phyloP scores from a whole-genome alignment of 2,797 vertebrate genomes.

The Coccyzus lansbergi region DNA sequence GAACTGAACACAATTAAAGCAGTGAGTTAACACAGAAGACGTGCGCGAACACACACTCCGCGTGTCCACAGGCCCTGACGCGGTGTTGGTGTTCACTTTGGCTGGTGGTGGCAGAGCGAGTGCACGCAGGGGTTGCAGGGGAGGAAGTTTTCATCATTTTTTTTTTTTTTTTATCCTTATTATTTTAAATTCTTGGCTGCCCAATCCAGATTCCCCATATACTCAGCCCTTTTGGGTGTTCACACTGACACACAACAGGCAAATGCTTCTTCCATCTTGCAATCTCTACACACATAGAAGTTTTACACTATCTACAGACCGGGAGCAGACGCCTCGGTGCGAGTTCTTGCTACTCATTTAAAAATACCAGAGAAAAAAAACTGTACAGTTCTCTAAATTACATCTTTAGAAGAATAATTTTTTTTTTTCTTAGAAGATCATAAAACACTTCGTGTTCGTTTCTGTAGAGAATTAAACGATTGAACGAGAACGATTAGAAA shows the following conservation, averaged over 20 bases:
- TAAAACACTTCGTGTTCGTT: conserved; percentile 15
- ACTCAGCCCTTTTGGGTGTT: neutral
- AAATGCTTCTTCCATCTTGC: neutral
- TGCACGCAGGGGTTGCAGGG: neutral
- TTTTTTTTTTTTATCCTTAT: no score
- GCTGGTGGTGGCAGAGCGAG: neutral
- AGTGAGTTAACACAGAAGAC: neutral
- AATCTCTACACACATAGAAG: neutral
- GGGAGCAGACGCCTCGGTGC: neutral
- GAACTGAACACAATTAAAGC: neutral
- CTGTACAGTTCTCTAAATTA: conserved; percentile 54
- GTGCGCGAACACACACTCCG: neutral
- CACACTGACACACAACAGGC: neutral
- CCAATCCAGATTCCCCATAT: neutral
- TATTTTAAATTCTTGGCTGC: neutral
- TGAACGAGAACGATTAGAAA: neutral
- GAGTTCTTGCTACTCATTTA: conserved; percentile 8
- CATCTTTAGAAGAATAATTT: conserved; percentile 32
- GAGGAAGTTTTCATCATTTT: neutral
- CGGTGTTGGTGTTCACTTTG: neutral
- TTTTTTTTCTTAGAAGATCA: conserved; percentile 8
- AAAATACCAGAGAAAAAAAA: conserved; percentile 48
- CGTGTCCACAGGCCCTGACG: neutral
- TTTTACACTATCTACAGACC: conserved; percentile 35
- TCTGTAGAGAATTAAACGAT: neutral